Evolutionary conservation across 2,888 invertebrate genomes (phyloP), one percentile per base, ranked within the genome.

Genomic region (Clunio marinus): DNA sequence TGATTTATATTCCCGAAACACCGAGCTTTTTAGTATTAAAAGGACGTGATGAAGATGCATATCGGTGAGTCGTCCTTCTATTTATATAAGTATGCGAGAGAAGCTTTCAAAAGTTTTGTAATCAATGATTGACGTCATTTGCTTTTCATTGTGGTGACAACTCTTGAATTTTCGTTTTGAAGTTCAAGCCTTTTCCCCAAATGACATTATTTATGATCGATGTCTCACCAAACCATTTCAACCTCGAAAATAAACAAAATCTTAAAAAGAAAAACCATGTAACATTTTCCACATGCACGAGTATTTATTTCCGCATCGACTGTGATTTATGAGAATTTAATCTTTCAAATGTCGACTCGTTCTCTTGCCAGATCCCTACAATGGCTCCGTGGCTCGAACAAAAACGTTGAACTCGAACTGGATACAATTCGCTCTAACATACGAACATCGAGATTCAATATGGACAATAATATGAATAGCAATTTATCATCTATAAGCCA

Each of bases 1-100:
- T 89, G 69, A 83, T 88, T 65, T 87, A 87, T 76, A 87, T 93
- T 74, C 94, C 94, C 28, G 95, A 96, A 80, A 93, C 93, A 41
- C 95, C 95, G 15, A 89, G 91, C 75, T 91, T 88, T 77, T 82
- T 92, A 70, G 86, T 91, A 2, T 82, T 91, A 1, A 85, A 86
- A 68, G 91, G 91, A 1, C 83, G 86, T 74, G 89, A 91, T 73
- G 84, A 86, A 70, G 87, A 88, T 75, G 91, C 91, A 1, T 78
- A 77, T 69, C 76, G 75, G 72, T 72, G 62, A 69, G 65, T 67
- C n/a, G n/a, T n/a, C n/a, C n/a, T n/a, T n/a, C n/a, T n/a, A n/a
- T n/a, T n/a, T n/a, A n/a, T n/a, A n/a, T n/a, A n/a, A n/a, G n/a
- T n/a, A n/a, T n/a, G n/a, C n/a, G n/a, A n/a, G n/a, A n/a, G n/a